These are phyloP conservation scores for Melinopterus prodromus DNA, from an alignment of 2,888 invertebrate species.

Conservation along the genomic window DNA sequence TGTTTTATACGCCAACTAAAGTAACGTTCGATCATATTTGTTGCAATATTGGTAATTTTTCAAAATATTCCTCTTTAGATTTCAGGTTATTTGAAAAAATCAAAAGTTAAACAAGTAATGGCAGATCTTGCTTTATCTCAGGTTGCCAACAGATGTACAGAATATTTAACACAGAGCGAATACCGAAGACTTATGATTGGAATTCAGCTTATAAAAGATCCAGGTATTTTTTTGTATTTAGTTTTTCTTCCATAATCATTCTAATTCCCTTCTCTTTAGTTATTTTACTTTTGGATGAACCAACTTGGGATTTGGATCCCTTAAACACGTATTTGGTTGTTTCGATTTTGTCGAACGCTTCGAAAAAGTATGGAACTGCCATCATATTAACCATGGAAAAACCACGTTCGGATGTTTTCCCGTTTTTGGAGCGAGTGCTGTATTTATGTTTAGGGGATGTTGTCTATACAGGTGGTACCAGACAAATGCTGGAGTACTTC, in stretches of 20 bases:
- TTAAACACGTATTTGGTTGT: conserved; percentile 94
- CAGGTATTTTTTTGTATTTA: conserved; percentile 66
- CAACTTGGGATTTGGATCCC: conserved; percentile 94
- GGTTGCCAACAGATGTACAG: conserved; percentile 84
- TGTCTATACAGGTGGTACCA: conserved; percentile 90
- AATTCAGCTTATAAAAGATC: conserved; percentile 92
- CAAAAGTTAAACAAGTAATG: conserved; percentile 90
- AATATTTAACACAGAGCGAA: conserved; percentile 88
- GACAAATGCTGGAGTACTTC: conserved; percentile 94
- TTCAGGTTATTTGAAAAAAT: conserved; percentile 78
- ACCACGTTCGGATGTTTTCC: conserved; percentile 93
- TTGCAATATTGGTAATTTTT: not conserved
- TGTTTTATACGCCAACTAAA: conserved; percentile 82
- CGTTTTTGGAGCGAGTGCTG: conserved; percentile 90
- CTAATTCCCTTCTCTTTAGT: conserved; percentile 62
- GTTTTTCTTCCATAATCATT: not conserved
- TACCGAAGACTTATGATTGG: conserved; percentile 90
- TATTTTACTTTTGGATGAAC: conserved; percentile 89
- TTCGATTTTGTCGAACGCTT: conserved; percentile 89
- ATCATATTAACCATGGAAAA: conserved; percentile 93
- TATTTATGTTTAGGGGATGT: conserved; percentile 91
- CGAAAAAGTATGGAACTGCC: conserved; percentile 90
- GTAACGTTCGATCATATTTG: conserved; percentile 56
- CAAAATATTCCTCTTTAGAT: conserved; percentile 62
- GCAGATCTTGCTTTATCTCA: conserved; percentile 93